Evolutionary conservation across 2,888 invertebrate genomes (phyloP), one percentile per base, ranked within the genome.

Genomic region (Thereva nobilitata): DNA sequence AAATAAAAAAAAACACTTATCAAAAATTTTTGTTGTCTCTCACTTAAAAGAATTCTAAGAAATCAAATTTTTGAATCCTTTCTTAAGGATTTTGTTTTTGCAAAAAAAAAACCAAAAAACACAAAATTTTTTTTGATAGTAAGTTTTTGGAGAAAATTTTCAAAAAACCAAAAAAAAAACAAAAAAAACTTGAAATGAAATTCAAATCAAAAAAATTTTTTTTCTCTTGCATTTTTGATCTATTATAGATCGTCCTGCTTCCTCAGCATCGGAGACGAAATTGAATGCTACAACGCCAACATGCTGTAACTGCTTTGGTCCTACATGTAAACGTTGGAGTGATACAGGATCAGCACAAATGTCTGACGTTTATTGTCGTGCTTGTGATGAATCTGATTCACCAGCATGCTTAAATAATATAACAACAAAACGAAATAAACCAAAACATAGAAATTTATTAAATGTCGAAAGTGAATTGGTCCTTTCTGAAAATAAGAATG

Each of bases 281-380:
- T 74, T 79, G 72, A 76, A 77, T 72, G 72, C 74, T 73, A 76
- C 73, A 67, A 72, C 74, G 67, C 74, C 76, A 56, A 77, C 76
- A n/a, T 82, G 82, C 65, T 82, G 82, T 73, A 80, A 78, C 71
- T 81, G 81, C 67, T 80, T 81, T 71, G 77, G 73, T 53, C 64
- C 66, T 44, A 55, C 23, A 6, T 71, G 72, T 5, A 80, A 79
- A 70, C 77, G 77, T 59, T 78, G 79, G 78, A 74, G 73, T 64
- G 74, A 72, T 70, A 72, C 67, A 49, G 76, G 76, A 70, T 80
- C 81, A 9, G 78, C 79, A 49, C 80, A 80, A 80, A 84, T 85
- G 82, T 85, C 87, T 64, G 87, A 87, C 76, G 82, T 87, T 75
- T 87, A 86, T 80, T 82, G 83, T 74, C 83, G 84, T 57, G 77